phyloP scores from a whole-genome alignment of 2,113 vertebrate genomes.

The Caranx ignobilis region DNA sequence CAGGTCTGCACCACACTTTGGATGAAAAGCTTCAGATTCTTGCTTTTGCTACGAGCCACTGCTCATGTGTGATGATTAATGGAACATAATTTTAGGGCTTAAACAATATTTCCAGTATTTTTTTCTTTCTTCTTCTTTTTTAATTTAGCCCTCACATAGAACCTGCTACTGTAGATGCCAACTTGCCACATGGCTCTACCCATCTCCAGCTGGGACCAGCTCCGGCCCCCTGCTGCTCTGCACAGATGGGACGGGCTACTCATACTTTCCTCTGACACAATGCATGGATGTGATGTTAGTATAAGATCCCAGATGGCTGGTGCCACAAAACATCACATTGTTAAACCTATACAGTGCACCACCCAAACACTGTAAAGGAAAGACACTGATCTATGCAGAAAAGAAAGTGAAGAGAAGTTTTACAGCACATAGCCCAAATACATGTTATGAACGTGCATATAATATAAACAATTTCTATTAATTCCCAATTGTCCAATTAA shows the following conservation, averaged over 20 bases:
- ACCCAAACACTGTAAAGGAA: too few relatives aligned
- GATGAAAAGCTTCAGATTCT: too few relatives aligned
- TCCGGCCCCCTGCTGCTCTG: constrained; percentile 56
- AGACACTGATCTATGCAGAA: too few relatives aligned
- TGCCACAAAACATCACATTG: neutral
- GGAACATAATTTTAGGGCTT: neutral
- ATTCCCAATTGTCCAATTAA: too few relatives aligned
- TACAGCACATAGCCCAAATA: too few relatives aligned
- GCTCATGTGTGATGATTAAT: neutral
- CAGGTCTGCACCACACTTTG: too few relatives aligned
- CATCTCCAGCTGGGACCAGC: constrained; percentile 53
- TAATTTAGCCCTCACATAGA: neutral
- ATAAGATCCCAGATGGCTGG: constrained; percentile 11
- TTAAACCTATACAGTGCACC: neutral
- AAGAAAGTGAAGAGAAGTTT: too few relatives aligned
- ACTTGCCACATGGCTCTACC: constrained; percentile 56
- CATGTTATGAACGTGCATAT: too few relatives aligned
- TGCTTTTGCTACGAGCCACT: neutral
- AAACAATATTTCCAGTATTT: neutral
- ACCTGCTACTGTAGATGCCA: constrained; percentile 42
- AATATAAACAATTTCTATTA: too few relatives aligned
- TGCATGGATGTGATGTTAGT: constrained; percentile 25
- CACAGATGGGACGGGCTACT: constrained; percentile 67
- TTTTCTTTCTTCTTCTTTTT: neutral
- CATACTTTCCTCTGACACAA: constrained; percentile 14